Evolutionary conservation across 2,113 vertebrate species (phyloP).

Genomic region (Tychaedon coryphoeus): DNA sequence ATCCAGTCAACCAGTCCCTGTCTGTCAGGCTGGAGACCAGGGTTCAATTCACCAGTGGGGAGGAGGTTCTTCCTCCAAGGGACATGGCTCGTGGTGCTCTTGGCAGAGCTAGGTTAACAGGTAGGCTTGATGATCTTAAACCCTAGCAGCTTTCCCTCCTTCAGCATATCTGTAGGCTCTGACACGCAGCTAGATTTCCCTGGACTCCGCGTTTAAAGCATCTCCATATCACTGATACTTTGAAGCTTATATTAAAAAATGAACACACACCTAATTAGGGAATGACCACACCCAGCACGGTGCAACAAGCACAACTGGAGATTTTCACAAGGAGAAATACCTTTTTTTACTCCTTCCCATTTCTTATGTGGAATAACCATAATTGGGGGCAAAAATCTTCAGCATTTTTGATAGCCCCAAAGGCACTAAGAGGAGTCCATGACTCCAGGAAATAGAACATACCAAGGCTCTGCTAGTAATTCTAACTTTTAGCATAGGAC

Average conservation of each 20-base stretch:
- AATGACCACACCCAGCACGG: neutral
- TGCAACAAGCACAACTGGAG: neutral
- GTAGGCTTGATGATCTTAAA: neutral
- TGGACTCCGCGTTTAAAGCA: neutral
- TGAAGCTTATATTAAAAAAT: neutral
- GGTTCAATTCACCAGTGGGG: neutral
- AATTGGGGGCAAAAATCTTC: neutral
- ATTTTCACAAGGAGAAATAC: neutral
- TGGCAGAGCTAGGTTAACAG: neutral
- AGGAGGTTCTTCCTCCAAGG: neutral
- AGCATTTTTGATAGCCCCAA: neutral
- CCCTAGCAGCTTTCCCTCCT: neutral
- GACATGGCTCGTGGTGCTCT: neutral
- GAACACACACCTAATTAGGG: neutral
- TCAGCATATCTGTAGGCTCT: neutral
- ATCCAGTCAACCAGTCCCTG: fast-evolving
- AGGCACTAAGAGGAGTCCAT: neutral
- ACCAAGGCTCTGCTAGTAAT: neutral
- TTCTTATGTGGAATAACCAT: neutral
- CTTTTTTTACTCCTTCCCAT: neutral
- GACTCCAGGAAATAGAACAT: neutral
- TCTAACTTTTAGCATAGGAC: neutral
- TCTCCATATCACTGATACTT: neutral
- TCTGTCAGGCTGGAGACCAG: neutral
- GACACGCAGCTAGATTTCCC: neutral